Base-by-base conservation (phyloP, 1,140 invertebrate species). In the Ostrea edulis region DNA sequence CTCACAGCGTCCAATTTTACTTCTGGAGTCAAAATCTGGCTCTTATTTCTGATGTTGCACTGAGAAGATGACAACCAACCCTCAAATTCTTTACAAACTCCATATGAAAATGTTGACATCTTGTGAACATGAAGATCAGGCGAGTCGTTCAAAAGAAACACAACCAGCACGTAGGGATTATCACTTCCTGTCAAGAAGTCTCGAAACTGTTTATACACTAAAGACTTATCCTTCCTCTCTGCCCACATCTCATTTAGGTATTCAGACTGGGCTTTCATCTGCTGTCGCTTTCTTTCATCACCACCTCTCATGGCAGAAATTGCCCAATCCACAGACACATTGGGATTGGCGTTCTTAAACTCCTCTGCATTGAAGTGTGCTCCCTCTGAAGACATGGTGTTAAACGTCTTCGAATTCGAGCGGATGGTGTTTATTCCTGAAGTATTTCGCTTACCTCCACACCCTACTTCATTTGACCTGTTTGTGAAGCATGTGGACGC, bases 61-160 rank as follows among this genome's bases (percentile, higher is more conserved):
- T 77, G 68, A 77, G 68, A 14, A 35, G 68, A 77, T 29, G 29
- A 77, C 68, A 77, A 87, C 93, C 93, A 94, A 62, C 90, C 90
- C 25, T 92, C 90, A 91, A 94, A 94, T 58, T 93, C 91, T 88
- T 91, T 93, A 87, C 92, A 87, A n/a, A 94, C 87, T 5, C 71
- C 35, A 86, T 90, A 94, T 29, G 92, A 87, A 22, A 93, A 82
- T 22, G 93, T 91, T 0, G 90, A 88, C 0, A 91, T 92, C 89
- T 94, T 94, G n/a, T 88, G 87, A n/a, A 86, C 82, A 52, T 87
- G 85, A 71, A 89, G 91, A 86, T 94, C 93, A 44, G 86, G 86
- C 54, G 89, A 89, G 44, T 91, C 88, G 35, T 92, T 91, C 14
- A 94, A 84, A 4, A 94, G 82, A 77, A 90, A 91, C 2, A 91